Conservation (phyloP, 2,888 invertebrate species). For the Pilophorus perplexus region DNA sequence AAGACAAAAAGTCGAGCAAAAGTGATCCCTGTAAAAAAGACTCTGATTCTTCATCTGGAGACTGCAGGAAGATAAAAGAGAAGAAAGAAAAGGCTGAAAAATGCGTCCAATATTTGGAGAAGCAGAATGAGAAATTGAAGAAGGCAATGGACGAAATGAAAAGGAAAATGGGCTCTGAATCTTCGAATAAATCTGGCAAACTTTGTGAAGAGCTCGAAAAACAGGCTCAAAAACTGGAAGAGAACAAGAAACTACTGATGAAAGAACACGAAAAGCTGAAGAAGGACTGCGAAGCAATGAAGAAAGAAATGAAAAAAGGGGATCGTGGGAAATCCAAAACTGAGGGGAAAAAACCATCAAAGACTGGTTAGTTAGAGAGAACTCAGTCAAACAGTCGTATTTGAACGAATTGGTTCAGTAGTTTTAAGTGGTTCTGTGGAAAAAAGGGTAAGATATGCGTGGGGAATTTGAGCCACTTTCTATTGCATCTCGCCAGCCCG, state of each 20-base stretch:
- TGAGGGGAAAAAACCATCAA: not conserved
- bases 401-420: no score
- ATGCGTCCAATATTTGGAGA: slow-evolving; percentile 5
- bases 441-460: no score
- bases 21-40: not conserved
- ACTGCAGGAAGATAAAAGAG: slow-evolving; percentile 19
- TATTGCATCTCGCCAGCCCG: no score
- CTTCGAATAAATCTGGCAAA: no score
- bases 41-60: no score
- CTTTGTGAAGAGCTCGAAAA: slow-evolving; percentile 1
- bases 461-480: no score
- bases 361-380: no score
- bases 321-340: not conserved
- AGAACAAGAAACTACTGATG: slow-evolving; percentile 3
- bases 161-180: not conserved
- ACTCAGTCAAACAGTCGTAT: no score
- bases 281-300: not conserved
- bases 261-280: slow-evolving; percentile 13
- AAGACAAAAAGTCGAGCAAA: not conserved
- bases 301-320: not conserved
- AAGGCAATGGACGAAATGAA: slow-evolving; percentile 23
- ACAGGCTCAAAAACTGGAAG: slow-evolving; percentile 3
- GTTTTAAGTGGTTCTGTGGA: no score
- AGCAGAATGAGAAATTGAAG: slow-evolving; percentile 24
- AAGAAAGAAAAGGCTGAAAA: slow-evolving; percentile 18